phyloP scores from a whole-genome alignment of 2,113 vertebrate species.

The Coturnix japonica region DNA sequence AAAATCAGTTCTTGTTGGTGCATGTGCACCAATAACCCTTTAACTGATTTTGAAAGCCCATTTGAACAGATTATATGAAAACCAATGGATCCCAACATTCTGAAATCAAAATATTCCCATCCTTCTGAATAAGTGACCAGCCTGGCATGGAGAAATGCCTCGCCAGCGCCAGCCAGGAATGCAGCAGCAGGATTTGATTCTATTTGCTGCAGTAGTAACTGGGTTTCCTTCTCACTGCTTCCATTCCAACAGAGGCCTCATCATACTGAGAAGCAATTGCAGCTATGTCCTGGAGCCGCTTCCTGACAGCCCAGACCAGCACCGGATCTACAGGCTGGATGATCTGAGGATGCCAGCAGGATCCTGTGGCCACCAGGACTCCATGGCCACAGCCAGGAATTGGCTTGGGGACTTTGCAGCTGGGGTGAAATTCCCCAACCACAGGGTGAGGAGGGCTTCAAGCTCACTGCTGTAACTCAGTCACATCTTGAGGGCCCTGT shows the following conservation, averaged over 20 bases:
- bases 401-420: conserved; percentile 77
- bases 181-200: background rate
- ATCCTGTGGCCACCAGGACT: conserved; percentile 79
- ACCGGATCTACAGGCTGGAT: conserved; percentile 87
- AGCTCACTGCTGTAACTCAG: background rate
- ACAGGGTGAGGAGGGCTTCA: conserved; percentile 78
- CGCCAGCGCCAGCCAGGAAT: background rate
- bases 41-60: background rate
- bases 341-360: conserved; percentile 78
- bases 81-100: background rate
- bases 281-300: conserved; percentile 92
- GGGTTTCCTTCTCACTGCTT: conserved; percentile 41
- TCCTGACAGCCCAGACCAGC: conserved; percentile 68
- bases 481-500: background rate
- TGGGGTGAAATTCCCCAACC: conserved; percentile 57
- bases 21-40: background rate
- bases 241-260: conserved; percentile 86
- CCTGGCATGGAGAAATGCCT: background rate
- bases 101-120: background rate
- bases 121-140: background rate
- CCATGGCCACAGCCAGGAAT: conserved; percentile 26
- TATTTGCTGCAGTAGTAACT: background rate
- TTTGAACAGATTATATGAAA: background rate
- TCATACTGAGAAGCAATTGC: conserved; percentile 84
- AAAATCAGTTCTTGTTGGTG: background rate